Evolutionary conservation across 2,113 vertebrate genomes (phyloP).

Genomic region (Panthera uncia): DNA sequence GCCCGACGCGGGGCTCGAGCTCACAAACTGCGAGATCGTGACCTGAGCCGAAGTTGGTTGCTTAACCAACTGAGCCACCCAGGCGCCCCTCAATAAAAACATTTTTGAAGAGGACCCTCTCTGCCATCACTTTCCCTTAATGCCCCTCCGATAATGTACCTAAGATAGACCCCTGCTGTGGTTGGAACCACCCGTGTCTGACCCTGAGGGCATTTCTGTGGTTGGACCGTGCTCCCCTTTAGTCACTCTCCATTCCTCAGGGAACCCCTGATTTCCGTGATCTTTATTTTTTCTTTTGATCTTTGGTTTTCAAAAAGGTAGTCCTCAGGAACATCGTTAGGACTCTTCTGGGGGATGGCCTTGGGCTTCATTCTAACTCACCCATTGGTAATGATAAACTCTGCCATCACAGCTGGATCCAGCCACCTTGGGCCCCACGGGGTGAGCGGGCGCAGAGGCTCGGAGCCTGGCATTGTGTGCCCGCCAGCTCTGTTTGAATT

Average conservation of each 20-base stretch:
- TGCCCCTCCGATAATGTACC: not conserved
- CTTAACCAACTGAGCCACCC: too few relatives aligned
- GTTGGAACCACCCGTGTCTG: not conserved
- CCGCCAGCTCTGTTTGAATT: not conserved
- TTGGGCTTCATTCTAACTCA: conserved; percentile 17
- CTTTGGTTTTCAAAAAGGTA: conserved; percentile 16
- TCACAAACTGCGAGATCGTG: too few relatives aligned
- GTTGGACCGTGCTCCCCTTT: not conserved
- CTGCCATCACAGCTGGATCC: not conserved
- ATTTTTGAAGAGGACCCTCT: not conserved
- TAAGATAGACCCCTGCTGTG: not conserved
- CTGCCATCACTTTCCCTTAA: not conserved
- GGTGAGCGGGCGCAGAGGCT: not conserved
- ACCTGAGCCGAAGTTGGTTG: too few relatives aligned
- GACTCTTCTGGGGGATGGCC: not conserved
- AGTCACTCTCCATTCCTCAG: not conserved
- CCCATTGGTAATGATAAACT: not conserved
- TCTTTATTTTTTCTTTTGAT: conserved; percentile 25
- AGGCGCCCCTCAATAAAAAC: not conserved
- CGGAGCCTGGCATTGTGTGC: not conserved
- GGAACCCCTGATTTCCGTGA: not conserved
- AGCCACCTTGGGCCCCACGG: not conserved
- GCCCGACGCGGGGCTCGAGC: too few relatives aligned
- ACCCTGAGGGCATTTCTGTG: not conserved
- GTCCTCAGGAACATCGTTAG: conserved; percentile 2